These are phyloP conservation scores for Punctoribates punctum DNA, from an alignment of 2,888 invertebrate species.

Conservation along the genomic window DNA sequence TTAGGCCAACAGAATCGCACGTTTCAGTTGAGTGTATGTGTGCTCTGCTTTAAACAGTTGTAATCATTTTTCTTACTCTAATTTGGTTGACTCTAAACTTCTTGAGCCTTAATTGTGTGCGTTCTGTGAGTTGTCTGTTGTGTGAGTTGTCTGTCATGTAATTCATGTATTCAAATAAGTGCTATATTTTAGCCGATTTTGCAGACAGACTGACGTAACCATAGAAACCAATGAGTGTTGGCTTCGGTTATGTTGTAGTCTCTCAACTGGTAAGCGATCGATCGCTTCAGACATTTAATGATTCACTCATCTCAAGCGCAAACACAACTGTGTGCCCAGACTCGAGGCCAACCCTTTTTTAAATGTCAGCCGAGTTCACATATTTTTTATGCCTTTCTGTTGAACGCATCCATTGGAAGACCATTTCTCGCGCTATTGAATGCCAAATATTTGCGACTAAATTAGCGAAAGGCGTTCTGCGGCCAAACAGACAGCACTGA, in stretches of 20 bases:
- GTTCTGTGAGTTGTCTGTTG: background rate
- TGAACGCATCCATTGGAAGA: conserved; percentile 30
- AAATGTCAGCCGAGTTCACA: conserved; percentile 33
- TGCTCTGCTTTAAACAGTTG: background rate
- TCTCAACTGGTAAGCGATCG: conserved; percentile 11
- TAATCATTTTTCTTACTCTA: conserved; percentile 11
- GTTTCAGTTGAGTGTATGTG: background rate
- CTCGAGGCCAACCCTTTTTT: conserved; percentile 19
- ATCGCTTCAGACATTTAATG: conserved; percentile 24
- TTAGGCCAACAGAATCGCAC: background rate
- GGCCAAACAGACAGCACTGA: conserved; percentile 4
- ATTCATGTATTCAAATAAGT: conserved; percentile 12
- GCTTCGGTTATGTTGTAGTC: background rate
- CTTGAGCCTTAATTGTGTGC: background rate
- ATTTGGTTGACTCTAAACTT: background rate
- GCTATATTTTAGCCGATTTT: conserved; percentile 20
- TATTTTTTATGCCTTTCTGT: background rate
- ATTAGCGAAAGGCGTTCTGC: background rate
- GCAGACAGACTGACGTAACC: background rate
- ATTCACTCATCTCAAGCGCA: conserved; percentile 24
- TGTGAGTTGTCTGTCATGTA: background rate
- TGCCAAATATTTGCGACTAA: background rate
- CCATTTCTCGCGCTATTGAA: background rate
- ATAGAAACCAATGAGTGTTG: background rate
- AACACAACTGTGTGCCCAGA: conserved; percentile 4